Conservation (phyloP, 2,113 vertebrate species). For the Erythrocebus patas region DNA sequence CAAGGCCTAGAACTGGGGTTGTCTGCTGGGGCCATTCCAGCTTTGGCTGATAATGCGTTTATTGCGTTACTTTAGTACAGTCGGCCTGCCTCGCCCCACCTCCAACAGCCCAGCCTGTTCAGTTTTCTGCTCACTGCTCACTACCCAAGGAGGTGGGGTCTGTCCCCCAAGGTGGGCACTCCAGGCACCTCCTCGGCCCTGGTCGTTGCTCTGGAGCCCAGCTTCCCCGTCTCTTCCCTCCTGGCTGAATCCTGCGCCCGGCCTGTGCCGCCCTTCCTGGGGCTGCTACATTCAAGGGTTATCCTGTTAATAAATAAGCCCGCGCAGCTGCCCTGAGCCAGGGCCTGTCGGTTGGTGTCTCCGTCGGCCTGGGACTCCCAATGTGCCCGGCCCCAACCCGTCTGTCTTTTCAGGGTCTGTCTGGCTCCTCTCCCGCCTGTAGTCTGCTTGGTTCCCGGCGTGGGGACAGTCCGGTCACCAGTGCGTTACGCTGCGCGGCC, state of each 20-base stretch:
- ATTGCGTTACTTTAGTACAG: slow-evolving; percentile 72
- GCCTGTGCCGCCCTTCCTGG: background rate
- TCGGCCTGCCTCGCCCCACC: background rate
- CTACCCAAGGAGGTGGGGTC: background rate
- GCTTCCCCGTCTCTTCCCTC: background rate
- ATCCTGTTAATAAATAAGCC: slow-evolving; percentile 84
- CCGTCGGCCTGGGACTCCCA: background rate
- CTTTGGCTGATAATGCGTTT: slow-evolving; percentile 64
- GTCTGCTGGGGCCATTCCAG: background rate
- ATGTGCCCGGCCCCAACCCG: background rate
- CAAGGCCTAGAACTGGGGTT: background rate
- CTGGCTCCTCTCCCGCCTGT: background rate
- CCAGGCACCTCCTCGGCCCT: background rate
- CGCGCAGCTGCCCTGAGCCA: slow-evolving; percentile 40
- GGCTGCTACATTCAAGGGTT: slow-evolving; percentile 80
- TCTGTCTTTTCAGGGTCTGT: background rate
- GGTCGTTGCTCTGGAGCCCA: background rate
- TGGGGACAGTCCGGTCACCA: slow-evolving; percentile 76
- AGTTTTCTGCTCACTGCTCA: slow-evolving; percentile 21
- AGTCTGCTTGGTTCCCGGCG: background rate
- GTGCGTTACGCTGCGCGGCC: slow-evolving; percentile 88
- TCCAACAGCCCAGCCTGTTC: background rate
- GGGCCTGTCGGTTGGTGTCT: slow-evolving; percentile 32
- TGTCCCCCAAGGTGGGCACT: background rate
- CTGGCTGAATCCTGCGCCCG: background rate